Evolutionary conservation across 2,797 vertebrate genomes (phyloP).

Genomic region (Rhinichthys osculus): DNA sequence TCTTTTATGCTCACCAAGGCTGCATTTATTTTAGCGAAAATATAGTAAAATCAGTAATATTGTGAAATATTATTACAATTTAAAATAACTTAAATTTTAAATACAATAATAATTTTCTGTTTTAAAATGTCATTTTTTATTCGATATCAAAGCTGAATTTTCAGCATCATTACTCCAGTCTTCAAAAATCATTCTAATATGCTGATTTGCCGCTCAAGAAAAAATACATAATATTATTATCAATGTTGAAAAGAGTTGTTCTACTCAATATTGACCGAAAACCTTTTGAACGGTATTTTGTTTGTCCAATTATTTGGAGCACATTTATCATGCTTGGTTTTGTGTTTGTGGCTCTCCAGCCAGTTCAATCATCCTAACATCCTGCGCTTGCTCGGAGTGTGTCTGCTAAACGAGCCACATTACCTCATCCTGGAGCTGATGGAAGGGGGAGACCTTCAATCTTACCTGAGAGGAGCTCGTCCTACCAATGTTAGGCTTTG

Average conservation of each 20-base stretch:
- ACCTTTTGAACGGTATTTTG: not conserved
- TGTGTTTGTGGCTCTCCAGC: slow-evolving; percentile 59
- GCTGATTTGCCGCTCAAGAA: not conserved
- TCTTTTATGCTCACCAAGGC: not conserved
- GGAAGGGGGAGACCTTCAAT: slow-evolving; percentile 81
- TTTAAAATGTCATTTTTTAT: not conserved
- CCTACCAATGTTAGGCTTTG: slow-evolving; percentile 63
- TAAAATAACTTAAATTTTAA: not conserved
- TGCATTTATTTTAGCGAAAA: not conserved
- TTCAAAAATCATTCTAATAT: not conserved
- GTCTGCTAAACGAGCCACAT: slow-evolving; percentile 77
- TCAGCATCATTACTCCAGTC: not conserved
- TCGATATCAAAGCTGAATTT: not conserved
- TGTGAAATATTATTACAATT: not conserved
- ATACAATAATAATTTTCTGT: too few relatives aligned
- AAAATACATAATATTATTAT: not conserved
- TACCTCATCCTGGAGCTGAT: slow-evolving; percentile 82
- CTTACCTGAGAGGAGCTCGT: slow-evolving; percentile 77
- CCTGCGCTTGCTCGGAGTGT: slow-evolving; percentile 77
- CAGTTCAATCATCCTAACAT: slow-evolving; percentile 83
- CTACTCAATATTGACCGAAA: not conserved
- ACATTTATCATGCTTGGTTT: not conserved
- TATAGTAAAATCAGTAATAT: not conserved
- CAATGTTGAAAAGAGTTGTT: not conserved
- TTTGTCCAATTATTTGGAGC: not conserved